Percentiles rank a stretch among this genome's conserved stretches.
phyloP scores from a whole-genome alignment of 2,888 invertebrate genomes.

The Dryobotodes eremita region DNA sequence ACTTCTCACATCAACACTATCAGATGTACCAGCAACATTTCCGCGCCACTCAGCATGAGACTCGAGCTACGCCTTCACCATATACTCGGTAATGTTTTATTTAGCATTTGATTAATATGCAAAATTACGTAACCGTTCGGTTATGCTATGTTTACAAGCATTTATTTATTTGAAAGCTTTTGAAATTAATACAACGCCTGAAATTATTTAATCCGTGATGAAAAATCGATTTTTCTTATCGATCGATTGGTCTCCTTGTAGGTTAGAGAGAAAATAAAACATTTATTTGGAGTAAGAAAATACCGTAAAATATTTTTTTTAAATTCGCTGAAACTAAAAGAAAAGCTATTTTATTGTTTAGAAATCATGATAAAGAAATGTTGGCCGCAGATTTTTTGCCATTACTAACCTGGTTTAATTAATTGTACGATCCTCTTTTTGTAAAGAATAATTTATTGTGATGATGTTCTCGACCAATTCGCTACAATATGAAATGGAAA shows the following conservation, averaged over 20 bases:
- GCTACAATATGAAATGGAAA: background rate
- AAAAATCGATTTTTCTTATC: background rate
- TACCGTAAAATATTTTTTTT: background rate
- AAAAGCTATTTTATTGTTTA: background rate
- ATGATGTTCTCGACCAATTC: background rate
- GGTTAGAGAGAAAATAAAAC: background rate
- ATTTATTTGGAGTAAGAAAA: background rate
- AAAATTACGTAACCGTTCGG: background rate
- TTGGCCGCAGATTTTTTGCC: background rate
- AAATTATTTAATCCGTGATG: background rate
- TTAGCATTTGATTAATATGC: background rate
- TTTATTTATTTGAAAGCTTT: background rate
- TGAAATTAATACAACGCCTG: background rate
- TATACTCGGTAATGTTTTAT: slow-evolving; percentile 80
- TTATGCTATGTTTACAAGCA: too few species aligned
- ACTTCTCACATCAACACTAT: slow-evolving; percentile 89
- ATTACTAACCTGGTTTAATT: background rate
- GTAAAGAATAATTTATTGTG: too few species aligned
- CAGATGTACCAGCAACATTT: slow-evolving; percentile 90
- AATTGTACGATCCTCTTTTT: background rate
- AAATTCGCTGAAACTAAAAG: background rate
- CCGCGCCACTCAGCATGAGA: slow-evolving; percentile 88
- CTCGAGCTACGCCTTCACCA: slow-evolving; percentile 84
- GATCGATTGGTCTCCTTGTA: background rate
- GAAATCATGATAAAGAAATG: background rate